These are phyloP conservation scores for Brienomyrus longianalis DNA, from an alignment of 2,113 vertebrate species.

Conservation along the genomic window DNA sequence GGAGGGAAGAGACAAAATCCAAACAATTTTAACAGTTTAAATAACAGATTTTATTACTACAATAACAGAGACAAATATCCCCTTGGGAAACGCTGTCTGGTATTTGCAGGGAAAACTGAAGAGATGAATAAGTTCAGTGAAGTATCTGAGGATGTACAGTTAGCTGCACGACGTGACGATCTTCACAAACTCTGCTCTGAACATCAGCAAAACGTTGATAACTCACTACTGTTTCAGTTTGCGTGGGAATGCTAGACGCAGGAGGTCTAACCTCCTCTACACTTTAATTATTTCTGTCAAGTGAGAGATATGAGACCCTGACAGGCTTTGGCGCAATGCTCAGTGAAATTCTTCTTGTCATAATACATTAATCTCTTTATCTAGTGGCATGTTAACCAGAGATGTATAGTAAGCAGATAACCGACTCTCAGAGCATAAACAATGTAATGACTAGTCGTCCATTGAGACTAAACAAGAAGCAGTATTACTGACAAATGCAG, in stretches of 20 bases:
- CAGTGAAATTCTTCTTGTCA: constrained; percentile 9
- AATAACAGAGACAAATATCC: constrained; percentile 40
- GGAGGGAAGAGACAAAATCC: constrained; percentile 45
- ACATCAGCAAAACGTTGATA: background rate
- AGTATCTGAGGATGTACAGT: background rate
- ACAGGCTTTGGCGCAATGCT: background rate
- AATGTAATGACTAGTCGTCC: constrained; percentile 23
- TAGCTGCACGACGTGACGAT: background rate
- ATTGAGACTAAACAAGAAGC: constrained; percentile 22
- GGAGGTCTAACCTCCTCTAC: background rate
- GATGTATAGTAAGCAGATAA: constrained; percentile 24
- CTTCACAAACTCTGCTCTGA: background rate
- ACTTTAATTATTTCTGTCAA: background rate
- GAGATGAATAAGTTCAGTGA: constrained; percentile 21
- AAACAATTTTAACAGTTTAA: constrained; percentile 29
- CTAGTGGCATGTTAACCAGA: constrained; percentile 23
- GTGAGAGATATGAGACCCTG: background rate
- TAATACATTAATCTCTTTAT: constrained; percentile 6
- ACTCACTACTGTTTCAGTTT: background rate
- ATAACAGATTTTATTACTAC: constrained; percentile 22
- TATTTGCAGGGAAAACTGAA: background rate
- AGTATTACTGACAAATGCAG: background rate
- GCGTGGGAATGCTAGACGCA: background rate
- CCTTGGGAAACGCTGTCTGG: constrained; percentile 44
- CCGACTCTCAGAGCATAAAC: constrained; percentile 11